phyloP scores from a whole-genome alignment of 2,797 vertebrate species.

The Molossus alvarezi region DNA sequence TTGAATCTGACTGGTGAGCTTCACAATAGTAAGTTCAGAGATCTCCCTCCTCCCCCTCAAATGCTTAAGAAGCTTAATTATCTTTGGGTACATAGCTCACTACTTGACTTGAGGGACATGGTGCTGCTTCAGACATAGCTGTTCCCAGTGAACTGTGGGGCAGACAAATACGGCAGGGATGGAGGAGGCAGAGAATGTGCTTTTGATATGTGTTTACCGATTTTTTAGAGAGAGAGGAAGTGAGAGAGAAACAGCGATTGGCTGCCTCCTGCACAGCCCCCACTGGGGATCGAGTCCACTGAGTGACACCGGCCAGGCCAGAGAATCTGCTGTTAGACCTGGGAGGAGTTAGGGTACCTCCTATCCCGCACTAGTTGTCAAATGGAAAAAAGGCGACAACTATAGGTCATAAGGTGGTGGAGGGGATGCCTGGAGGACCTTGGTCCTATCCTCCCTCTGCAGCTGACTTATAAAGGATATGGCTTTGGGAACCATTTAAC shows the following conservation, averaged over 20 bases:
- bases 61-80: neutral
- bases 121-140: neutral
- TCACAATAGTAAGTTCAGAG: neutral
- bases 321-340: neutral
- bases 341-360: neutral
- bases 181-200: neutral
- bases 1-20: conserved; percentile 3
- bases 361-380: neutral
- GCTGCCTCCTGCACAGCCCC: too few relatives aligned
- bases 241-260: too few relatives aligned
- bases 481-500: neutral
- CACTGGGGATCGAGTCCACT: too few relatives aligned
- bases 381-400: neutral
- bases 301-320: too few relatives aligned
- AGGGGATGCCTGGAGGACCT: neutral
- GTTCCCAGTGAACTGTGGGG: neutral
- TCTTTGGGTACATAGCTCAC: neutral
- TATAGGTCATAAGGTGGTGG: neutral
- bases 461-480: neutral
- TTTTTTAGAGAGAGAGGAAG: too few relatives aligned
- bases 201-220: too few relatives aligned
- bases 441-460: neutral
- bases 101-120: neutral
- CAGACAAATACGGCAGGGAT: neutral
- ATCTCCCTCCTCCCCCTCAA: rapidly evolving